These are phyloP conservation scores for Vulpes lagopus DNA, from an alignment of 2,113 vertebrate species.

Conservation along the genomic window DNA sequence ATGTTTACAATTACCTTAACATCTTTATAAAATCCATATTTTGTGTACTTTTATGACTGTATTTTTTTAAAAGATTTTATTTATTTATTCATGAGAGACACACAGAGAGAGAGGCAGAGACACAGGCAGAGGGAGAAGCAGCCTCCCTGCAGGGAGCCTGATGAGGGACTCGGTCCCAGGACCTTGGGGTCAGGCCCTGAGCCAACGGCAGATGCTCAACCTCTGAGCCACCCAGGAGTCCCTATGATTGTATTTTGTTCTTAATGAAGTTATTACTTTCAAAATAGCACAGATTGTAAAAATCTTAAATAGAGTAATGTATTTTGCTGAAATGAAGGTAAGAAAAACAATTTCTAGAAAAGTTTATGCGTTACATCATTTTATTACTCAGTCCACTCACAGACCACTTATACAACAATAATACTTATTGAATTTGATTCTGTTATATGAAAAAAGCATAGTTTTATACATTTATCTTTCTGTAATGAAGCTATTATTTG, in stretches of 20 bases:
- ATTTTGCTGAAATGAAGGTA: not conserved
- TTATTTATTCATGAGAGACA: not conserved
- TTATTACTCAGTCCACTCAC: not conserved
- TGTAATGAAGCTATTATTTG: constrained; percentile 3
- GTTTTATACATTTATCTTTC: not conserved
- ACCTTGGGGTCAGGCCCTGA: too few species aligned
- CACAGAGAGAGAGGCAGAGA: too few species aligned
- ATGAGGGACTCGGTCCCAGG: too few species aligned
- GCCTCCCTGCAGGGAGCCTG: too few species aligned
- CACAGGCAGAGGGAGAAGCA: too few species aligned
- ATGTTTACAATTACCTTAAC: not conserved
- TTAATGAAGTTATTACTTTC: not conserved
- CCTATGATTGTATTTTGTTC: not conserved
- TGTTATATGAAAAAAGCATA: not conserved
- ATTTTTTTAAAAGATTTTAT: not conserved
- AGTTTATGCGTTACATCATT: not conserved
- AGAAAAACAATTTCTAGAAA: not conserved
- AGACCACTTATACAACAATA: not conserved
- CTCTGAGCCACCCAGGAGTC: too few species aligned
- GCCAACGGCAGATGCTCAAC: too few species aligned
- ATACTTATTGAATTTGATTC: constrained; percentile 19
- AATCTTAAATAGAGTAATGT: not conserved
- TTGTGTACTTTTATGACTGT: not conserved
- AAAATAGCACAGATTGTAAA: not conserved
- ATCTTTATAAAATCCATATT: not conserved